A percentile compares a stretch with the other conserved stretches of the same genome.
phyloP scores from a whole-genome alignment of 2,888 invertebrate species.

The Neria commutata region DNA sequence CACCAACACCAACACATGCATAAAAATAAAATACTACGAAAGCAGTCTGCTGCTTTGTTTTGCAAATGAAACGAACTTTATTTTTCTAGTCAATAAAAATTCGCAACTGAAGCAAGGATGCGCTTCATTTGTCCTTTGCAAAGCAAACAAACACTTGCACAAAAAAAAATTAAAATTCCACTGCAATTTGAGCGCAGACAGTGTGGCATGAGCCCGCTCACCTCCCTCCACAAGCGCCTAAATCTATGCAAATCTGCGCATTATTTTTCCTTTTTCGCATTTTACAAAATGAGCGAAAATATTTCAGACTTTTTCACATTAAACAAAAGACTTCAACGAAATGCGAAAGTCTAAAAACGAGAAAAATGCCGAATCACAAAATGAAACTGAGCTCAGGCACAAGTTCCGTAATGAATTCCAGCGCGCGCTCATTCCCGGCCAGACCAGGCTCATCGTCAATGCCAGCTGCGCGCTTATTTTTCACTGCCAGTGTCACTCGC shows the following conservation, averaged over 20 bases:
- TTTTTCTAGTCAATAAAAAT: neutral
- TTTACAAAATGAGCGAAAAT: too few species aligned
- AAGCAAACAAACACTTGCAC: neutral
- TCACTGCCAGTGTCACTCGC: conserved; percentile 37
- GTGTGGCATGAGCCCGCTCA: neutral
- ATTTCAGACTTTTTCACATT: neutral
- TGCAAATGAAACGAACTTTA: neutral
- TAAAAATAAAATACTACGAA: too few species aligned
- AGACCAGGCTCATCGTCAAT: conserved; percentile 45
- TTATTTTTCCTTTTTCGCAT: too few species aligned
- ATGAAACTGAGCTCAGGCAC: too few species aligned
- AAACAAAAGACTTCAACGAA: neutral
- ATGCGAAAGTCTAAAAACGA: neutral
- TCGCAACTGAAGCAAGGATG: neutral
- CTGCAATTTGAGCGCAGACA: neutral
- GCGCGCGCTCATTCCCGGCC: too few species aligned
- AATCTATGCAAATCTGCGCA: conserved; percentile 45
- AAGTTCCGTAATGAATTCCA: too few species aligned
- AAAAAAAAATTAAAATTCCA: neutral
- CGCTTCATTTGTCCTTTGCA: neutral
- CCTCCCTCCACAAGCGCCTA: conserved; percentile 34
- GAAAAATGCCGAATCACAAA: too few species aligned
- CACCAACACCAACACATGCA: neutral
- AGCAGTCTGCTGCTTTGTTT: too few species aligned
- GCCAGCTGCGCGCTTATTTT: conserved; percentile 43